Percentiles rank a stretch among this genome's conserved stretches.
Evolutionary conservation across 1,140 invertebrate genomes (phyloP).

Genomic region (Venustaconcha ellipsiformis): DNA sequence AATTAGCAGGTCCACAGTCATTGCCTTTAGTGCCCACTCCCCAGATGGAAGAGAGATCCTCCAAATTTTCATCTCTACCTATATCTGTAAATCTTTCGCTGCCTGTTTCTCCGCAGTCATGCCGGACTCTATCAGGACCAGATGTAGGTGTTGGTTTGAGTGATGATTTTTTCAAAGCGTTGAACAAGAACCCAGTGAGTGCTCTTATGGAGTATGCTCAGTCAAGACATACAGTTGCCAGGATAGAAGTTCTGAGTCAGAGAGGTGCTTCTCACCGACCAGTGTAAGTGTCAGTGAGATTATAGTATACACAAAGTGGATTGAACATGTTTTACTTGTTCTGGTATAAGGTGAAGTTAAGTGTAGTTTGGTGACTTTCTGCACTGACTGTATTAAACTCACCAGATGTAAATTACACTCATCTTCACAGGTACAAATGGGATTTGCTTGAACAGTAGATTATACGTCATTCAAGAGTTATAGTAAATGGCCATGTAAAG

Average conservation of each 20-base stretch:
- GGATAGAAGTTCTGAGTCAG: slow-evolving; percentile 64
- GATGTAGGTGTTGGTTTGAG: slow-evolving; percentile 37
- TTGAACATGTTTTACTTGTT: background rate
- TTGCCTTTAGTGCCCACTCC: slow-evolving; percentile 4
- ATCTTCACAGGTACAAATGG: background rate
- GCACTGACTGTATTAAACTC: background rate
- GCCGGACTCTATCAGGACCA: background rate
- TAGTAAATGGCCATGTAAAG: background rate
- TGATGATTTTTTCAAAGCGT: slow-evolving; percentile 67
- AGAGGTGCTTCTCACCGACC: slow-evolving; percentile 68
- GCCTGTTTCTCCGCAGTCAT: background rate
- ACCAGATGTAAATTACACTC: too few relatives aligned
- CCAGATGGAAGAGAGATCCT: background rate
- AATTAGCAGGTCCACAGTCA: slow-evolving; percentile 17
- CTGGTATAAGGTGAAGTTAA: too few relatives aligned
- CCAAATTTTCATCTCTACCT: slow-evolving; percentile 10
- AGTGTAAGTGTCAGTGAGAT: slow-evolving; percentile 52
- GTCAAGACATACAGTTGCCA: slow-evolving; percentile 61
- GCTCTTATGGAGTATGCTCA: slow-evolving; percentile 71
- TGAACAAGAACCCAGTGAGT: slow-evolving; percentile 71
- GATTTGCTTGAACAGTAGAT: background rate
- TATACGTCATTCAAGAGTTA: background rate
- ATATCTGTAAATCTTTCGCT: background rate
- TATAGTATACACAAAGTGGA: background rate
- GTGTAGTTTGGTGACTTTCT: background rate